These are phyloP conservation scores for Caenorhabditis macrosperma DNA, from an alignment of 2,888 invertebrate genomes.

Conservation along the genomic window DNA sequence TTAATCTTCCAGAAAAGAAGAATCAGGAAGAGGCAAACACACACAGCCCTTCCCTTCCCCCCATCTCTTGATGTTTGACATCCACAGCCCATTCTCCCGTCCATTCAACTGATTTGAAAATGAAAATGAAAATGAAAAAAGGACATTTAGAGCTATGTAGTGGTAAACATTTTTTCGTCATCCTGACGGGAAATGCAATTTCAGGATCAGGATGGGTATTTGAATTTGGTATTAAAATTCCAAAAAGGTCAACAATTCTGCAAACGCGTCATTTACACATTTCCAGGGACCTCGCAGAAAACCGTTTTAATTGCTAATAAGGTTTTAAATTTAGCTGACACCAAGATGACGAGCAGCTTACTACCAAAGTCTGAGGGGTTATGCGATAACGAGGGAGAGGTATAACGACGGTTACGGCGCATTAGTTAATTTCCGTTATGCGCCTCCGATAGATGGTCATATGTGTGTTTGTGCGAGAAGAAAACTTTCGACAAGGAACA, in stretches of 20 bases:
- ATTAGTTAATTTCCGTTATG: conserved; percentile 15
- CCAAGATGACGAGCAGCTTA: too few relatives aligned
- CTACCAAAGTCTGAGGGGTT: too few relatives aligned
- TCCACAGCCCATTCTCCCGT: background rate
- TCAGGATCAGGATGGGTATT: too few relatives aligned
- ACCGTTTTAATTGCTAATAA: too few relatives aligned
- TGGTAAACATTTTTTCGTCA: background rate
- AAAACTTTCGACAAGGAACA: too few relatives aligned
- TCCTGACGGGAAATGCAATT: background rate
- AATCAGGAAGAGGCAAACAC: conserved; percentile 1
- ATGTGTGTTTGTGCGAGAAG: background rate
- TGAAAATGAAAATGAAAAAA: background rate
- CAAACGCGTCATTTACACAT: too few relatives aligned
- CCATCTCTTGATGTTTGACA: conserved; percentile 9
- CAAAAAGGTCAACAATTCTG: background rate
- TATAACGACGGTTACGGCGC: background rate
- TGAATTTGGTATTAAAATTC: background rate
- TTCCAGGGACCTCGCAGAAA: too few relatives aligned
- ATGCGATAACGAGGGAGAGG: background rate
- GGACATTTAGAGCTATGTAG: background rate
- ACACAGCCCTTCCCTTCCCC: background rate
- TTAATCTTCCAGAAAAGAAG: conserved; percentile 13
- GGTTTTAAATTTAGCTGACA: too few relatives aligned
- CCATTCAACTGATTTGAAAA: background rate
- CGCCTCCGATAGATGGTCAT: background rate